Evolutionary conservation across 2,888 invertebrate species (phyloP), one percentile per base, ranked within the genome.

Genomic region (Himalopsyche japonica): DNA sequence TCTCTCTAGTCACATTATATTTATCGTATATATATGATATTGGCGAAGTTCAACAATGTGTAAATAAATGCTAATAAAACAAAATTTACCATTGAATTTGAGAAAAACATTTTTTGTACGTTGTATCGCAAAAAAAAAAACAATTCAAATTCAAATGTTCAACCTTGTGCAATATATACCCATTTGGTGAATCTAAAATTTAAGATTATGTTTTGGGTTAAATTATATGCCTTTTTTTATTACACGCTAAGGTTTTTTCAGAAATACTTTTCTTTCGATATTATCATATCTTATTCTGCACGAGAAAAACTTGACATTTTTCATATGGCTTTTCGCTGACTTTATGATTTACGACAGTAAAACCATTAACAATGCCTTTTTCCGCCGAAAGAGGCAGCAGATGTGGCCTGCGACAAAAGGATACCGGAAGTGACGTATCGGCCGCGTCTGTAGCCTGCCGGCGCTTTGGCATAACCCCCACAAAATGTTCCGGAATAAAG

Each of bases 401-500:
- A 70, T 70, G 70, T 34, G 77, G 20, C 77, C n/a, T 34, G 77
- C 77, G 77, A 43, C 77, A 77, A 77, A 37, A n/a, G 34, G 34
- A 34, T 43, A 43, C 37, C 77, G 43, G 77, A 43, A 77, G 77
- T 77, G 77, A 37, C 77, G 77, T 57, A 79, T 43, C 32, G 80
- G 57, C 30, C 49, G 57, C 80, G 32, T 49, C 49, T 30, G 57
- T 34, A 37, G 57, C 57, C 32, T 37, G n/a, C 80, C 34, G 34
- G 34, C 57, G 30, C 49, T 12, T 32, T 27, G n/a, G 57, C 80
- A 32, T 57, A 43, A 48, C 57, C 80, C 80, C 70, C 57, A 32
- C 30, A 78, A 78, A 76, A 82, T 32, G 78, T 27, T 78, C 77
- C 84, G 78, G 80, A 84, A 84, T 81, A 82, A 64, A 86, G 84